A percentile compares a stretch with the other conserved stretches of the same genome.
These are phyloP conservation scores for Pitta sordida DNA, from an alignment of 2,113 vertebrate genomes.

Conservation along the genomic window DNA sequence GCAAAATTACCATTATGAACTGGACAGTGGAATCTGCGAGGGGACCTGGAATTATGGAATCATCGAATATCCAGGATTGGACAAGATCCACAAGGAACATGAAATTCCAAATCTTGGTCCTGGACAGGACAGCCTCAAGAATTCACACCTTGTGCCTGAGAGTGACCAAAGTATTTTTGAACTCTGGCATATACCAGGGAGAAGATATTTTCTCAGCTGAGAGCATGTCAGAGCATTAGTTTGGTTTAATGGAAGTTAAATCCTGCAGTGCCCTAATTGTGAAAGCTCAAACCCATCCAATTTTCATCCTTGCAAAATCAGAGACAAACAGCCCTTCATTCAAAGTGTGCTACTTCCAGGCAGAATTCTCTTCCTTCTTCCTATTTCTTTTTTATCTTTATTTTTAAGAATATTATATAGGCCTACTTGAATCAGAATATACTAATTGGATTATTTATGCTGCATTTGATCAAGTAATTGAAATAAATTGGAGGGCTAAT, in stretches of 20 bases:
- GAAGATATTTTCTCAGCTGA: neutral
- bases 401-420: neutral
- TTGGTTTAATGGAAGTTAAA: neutral
- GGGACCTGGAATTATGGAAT: neutral
- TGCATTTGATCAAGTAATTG: constrained; percentile 11
- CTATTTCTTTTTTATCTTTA: neutral
- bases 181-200: neutral
- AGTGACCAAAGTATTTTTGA: neutral
- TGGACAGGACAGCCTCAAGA: neutral
- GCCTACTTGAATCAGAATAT: neutral
- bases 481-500: constrained; percentile 39
- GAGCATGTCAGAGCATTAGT: neutral
- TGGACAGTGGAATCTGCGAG: neutral
- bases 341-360: neutral
- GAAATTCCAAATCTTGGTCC: neutral
- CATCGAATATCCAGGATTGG: neutral
- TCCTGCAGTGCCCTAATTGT: neutral
- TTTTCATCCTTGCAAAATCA: neutral
- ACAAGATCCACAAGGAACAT: neutral
- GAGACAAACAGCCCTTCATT: neutral
- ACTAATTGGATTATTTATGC: constrained; percentile 50
- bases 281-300: neutral
- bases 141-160: too few species aligned
- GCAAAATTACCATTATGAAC: neutral
- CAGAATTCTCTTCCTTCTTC: neutral